Conservation (phyloP, 2,888 invertebrate genomes). For the Cataglyphis cursor region DNA sequence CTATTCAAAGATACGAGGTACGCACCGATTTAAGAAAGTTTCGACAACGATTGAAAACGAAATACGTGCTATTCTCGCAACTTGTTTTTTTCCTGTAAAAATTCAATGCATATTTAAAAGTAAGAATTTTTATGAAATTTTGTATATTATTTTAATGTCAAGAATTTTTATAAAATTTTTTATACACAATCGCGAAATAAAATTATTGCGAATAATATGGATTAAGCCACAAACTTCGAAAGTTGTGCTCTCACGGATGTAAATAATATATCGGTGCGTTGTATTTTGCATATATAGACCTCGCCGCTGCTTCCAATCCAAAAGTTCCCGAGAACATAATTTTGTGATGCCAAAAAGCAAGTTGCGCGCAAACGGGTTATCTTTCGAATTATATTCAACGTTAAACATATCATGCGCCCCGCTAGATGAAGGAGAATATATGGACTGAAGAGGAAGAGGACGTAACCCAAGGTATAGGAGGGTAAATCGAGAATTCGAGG, state of each 20-base stretch:
- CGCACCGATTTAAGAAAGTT: background rate
- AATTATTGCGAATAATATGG: background rate
- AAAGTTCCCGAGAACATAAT: slow-evolving; percentile 67
- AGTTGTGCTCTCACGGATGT: slow-evolving; percentile 18
- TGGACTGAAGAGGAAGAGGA: slow-evolving; percentile 34
- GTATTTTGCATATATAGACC: slow-evolving; percentile 20
- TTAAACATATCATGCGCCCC: slow-evolving; percentile 74
- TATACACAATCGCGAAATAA: background rate
- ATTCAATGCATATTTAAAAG: background rate
- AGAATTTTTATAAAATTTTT: background rate
- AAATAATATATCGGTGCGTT: slow-evolving; percentile 32
- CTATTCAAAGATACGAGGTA: background rate
- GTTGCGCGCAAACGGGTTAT: slow-evolving; percentile 46
- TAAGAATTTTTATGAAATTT: background rate
- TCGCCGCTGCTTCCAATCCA: slow-evolving; percentile 63
- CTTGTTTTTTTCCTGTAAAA: background rate
- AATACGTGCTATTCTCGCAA: background rate
- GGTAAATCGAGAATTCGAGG: slow-evolving; percentile 55
- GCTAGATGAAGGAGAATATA: slow-evolving; percentile 64
- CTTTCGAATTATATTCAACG: slow-evolving; percentile 76
- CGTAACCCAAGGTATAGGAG: slow-evolving; percentile 18
- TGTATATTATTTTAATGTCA: background rate
- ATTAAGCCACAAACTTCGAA: slow-evolving; percentile 15
- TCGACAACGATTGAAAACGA: background rate
- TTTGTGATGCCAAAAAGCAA: slow-evolving; percentile 55